Conservation (phyloP, 2,113 vertebrate genomes). For the Morone chrysops region DNA sequence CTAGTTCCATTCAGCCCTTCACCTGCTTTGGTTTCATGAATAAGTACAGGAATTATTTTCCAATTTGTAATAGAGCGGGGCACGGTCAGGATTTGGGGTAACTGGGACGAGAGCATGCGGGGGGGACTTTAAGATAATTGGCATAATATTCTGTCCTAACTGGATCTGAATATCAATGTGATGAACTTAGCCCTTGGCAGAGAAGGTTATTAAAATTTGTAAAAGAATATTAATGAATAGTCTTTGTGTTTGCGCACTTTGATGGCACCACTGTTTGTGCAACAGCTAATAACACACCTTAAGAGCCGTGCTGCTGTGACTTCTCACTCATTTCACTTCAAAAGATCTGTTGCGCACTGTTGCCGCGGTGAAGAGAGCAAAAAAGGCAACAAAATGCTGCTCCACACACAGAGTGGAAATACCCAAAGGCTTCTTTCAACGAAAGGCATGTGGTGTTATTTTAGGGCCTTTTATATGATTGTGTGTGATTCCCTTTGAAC, state of each 20-base stretch:
- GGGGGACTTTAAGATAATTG: slow-evolving; percentile 63
- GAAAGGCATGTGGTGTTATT: slow-evolving; percentile 46
- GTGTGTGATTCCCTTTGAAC: slow-evolving; percentile 39
- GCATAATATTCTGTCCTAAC: slow-evolving; percentile 67
- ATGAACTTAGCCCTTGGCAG: slow-evolving; percentile 68
- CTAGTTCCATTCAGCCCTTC: slow-evolving; percentile 18
- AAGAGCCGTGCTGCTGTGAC: slow-evolving; percentile 40
- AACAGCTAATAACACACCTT: slow-evolving; percentile 50
- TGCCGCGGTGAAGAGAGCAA: slow-evolving; percentile 61
- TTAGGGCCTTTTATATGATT: slow-evolving; percentile 31
- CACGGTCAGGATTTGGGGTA: slow-evolving; percentile 56
- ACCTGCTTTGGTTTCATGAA: slow-evolving; percentile 2
- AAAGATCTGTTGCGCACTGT: slow-evolving; percentile 60
- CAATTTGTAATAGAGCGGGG: slow-evolving; percentile 53
- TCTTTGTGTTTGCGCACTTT: slow-evolving; percentile 71
- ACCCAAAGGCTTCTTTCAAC: slow-evolving; percentile 40
- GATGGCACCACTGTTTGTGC: slow-evolving; percentile 58
- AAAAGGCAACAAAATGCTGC: background rate
- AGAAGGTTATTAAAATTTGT: slow-evolving; percentile 66
- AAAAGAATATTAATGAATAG: slow-evolving; percentile 73
- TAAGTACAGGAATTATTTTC: slow-evolving; percentile 27
- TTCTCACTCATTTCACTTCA: slow-evolving; percentile 67
- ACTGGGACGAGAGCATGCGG: slow-evolving; percentile 45
- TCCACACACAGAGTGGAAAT: slow-evolving; percentile 26
- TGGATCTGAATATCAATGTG: slow-evolving; percentile 73